phyloP scores from a whole-genome alignment of 2,797 vertebrate species.

The Decapterus maruadsi region DNA sequence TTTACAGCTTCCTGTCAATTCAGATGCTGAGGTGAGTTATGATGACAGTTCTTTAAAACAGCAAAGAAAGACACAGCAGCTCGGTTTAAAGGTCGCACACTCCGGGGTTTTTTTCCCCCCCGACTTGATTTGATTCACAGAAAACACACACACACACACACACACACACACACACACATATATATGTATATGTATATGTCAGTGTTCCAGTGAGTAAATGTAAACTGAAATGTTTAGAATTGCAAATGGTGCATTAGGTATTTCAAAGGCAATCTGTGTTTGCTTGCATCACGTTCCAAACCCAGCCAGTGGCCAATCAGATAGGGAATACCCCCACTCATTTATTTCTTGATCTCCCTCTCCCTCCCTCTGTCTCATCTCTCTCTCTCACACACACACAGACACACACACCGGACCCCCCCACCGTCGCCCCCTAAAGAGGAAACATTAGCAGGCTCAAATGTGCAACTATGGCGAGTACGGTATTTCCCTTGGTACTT shows the following conservation, averaged over 20 bases:
- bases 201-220: constrained; percentile 33
- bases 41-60: constrained; percentile 46
- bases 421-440: constrained; percentile 56
- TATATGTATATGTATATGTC: neutral
- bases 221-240: constrained; percentile 78
- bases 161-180: neutral
- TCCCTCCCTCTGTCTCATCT: neutral
- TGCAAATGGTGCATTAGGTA: constrained; percentile 77
- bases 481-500: constrained; percentile 65
- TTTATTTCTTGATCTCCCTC: constrained; percentile 35
- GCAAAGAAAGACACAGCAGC: constrained; percentile 5
- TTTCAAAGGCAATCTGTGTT: constrained; percentile 77
- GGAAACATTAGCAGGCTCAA: constrained; percentile 74
- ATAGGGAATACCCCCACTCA: constrained; percentile 65
- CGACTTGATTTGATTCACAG: constrained; percentile 18
- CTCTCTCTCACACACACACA: neutral
- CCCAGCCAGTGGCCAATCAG: constrained; percentile 73
- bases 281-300: constrained; percentile 80
- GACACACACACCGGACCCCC: constrained; percentile 51
- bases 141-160: constrained; percentile 17
- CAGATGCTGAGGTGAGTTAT: constrained; percentile 36
- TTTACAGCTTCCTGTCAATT: constrained; percentile 66
- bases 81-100: constrained; percentile 12
- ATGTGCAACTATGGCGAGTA: constrained; percentile 38
- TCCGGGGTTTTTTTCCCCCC: neutral